Evolutionary conservation across 2,797 vertebrate genomes (phyloP).

Genomic region (Oreochromis mossambicus): DNA sequence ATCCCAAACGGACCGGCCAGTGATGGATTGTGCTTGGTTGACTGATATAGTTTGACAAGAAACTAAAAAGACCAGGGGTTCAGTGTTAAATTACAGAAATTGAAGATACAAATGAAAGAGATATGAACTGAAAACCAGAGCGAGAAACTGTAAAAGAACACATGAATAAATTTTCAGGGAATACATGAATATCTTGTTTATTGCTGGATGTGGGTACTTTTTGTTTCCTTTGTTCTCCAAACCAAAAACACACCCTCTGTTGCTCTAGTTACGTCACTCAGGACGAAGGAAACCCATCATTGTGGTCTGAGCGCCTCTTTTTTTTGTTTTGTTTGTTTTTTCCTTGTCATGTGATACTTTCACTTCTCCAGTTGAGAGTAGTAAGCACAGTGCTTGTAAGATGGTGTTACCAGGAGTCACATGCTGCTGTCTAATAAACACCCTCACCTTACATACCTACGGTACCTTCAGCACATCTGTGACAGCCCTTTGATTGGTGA

Average conservation of each 20-base stretch:
- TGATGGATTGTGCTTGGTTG: background rate
- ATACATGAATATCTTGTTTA: background rate
- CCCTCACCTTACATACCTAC: background rate
- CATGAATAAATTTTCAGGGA: background rate
- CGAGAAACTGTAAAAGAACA: background rate
- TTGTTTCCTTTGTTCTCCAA: background rate
- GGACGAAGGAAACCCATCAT: background rate
- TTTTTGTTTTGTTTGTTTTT: background rate
- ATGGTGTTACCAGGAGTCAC: constrained; percentile 10
- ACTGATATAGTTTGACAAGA: background rate
- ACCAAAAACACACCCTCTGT: background rate
- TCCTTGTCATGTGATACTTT: background rate
- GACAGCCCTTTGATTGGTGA: background rate
- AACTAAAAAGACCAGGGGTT: background rate
- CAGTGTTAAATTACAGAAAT: background rate
- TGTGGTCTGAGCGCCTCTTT: background rate
- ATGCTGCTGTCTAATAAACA: background rate
- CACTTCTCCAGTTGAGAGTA: background rate
- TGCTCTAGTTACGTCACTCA: background rate
- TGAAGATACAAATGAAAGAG: background rate
- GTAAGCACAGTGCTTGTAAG: constrained; percentile 10
- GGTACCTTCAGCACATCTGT: background rate
- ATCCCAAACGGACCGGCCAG: background rate
- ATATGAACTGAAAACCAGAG: background rate
- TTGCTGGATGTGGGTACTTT: background rate